Evolutionary conservation across 2,888 invertebrate species (phyloP).

Genomic region (Graphium colonna): DNA sequence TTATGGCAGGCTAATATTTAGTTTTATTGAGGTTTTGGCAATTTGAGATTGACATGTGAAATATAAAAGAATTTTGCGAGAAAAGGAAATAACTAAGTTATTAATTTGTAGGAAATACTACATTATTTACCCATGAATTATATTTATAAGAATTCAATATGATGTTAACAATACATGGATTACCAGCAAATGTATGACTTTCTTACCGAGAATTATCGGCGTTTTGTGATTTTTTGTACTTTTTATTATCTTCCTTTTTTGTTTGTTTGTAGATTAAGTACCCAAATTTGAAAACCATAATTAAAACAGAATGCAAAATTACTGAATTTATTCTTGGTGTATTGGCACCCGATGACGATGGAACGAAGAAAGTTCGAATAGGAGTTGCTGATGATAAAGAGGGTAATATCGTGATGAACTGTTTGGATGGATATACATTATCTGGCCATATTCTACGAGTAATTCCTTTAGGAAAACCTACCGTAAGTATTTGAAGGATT

Average conservation of each 20-base stretch:
- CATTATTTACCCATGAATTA: background rate
- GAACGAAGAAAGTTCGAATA: constrained; percentile 57
- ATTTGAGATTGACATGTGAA: too few relatives aligned
- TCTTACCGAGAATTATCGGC: background rate
- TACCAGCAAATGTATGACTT: constrained; percentile 50
- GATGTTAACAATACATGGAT: constrained; percentile 65
- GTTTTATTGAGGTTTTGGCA: too few relatives aligned
- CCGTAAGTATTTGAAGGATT: constrained; percentile 35
- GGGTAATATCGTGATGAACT: constrained; percentile 53
- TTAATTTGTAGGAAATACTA: too few relatives aligned
- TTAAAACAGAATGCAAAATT: constrained; percentile 57
- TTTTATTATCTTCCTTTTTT: background rate
- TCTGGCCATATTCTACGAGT: constrained; percentile 48
- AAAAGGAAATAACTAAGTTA: too few relatives aligned
- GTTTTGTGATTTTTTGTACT: background rate
- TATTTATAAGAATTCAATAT: constrained; percentile 42
- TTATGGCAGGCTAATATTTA: too few relatives aligned
- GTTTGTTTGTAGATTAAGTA: constrained; percentile 51
- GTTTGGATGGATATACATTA: constrained; percentile 54
- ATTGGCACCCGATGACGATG: constrained; percentile 45
- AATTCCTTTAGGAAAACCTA: constrained; percentile 48
- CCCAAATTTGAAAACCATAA: constrained; percentile 54
- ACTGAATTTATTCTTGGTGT: constrained; percentile 61
- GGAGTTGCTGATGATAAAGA: constrained; percentile 57
- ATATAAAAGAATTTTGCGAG: too few relatives aligned